A percentile compares a stretch with the other conserved stretches of the same genome.
Evolutionary conservation across 1,140 invertebrate species (phyloP).

Genomic region (Neocloeon triangulifer): DNA sequence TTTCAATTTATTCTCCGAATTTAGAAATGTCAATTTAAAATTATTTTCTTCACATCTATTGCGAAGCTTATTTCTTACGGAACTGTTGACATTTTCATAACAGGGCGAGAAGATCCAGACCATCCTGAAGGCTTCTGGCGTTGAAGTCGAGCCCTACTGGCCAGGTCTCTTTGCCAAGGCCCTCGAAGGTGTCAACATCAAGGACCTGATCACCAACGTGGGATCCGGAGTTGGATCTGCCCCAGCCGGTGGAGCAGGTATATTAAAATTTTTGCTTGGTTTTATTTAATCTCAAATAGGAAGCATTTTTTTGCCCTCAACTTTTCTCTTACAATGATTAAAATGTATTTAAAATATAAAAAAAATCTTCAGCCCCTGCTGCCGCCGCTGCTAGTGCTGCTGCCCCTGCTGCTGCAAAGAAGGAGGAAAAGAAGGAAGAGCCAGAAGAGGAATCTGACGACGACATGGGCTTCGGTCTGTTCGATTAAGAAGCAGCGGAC

Average conservation of each 20-base stretch:
- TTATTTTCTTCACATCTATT: neutral
- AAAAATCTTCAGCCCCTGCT: conserved; percentile 26
- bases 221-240: conserved; percentile 76
- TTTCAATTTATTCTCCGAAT: too few species aligned
- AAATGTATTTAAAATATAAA: too few species aligned
- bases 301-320: too few species aligned
- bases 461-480: conserved; percentile 87
- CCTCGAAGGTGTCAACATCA: conserved; percentile 82
- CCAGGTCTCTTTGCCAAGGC: conserved; percentile 94
- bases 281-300: too few species aligned
- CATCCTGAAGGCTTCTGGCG: conserved; percentile 87
- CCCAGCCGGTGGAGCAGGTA: conserved; percentile 36
- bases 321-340: too few species aligned
- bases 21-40: too few species aligned
- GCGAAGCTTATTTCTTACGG: conserved; percentile 2
- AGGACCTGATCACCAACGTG: conserved; percentile 85
- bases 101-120: conserved; percentile 94
- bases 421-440: conserved; percentile 64
- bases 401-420: conserved; percentile 47
- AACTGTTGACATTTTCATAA: too few species aligned
- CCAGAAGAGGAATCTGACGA: conserved; percentile 67
- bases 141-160: conserved; percentile 97
- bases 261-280: neutral
- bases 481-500: too few species aligned
- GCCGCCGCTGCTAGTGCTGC: conserved; percentile 40